Conservation (phyloP, 2,113 vertebrate genomes). For the Damaliscus lunatus region DNA sequence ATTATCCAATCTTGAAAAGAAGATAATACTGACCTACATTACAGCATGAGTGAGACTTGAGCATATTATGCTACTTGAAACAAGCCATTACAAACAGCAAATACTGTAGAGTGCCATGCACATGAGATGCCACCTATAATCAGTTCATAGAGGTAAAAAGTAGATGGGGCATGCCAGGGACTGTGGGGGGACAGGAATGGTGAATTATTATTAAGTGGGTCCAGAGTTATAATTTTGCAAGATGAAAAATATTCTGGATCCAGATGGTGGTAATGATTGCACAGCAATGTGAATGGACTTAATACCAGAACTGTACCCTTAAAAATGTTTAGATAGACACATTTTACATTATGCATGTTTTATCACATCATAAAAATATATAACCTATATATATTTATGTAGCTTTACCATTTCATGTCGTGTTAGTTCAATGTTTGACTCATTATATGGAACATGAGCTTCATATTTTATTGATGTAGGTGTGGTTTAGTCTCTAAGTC, state of each 20-base stretch:
- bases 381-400: background rate
- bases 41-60: background rate
- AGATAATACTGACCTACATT: background rate
- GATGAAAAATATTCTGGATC: no score
- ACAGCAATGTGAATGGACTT: background rate
- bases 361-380: background rate
- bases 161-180: background rate
- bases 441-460: background rate
- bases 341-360: background rate
- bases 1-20: background rate
- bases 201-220: background rate
- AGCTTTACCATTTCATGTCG: background rate
- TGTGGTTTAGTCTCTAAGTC: background rate
- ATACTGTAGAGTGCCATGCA: accelerated
- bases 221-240: background rate
- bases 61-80: background rate
- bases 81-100: background rate
- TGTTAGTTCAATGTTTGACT: background rate
- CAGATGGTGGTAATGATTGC: background rate
- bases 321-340: background rate
- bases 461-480: background rate
- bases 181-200: background rate
- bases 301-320: background rate
- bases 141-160: background rate
- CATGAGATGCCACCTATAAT: accelerated